Percentiles rank a stretch among this genome's conserved stretches.
Evolutionary conservation across 2,113 vertebrate genomes (phyloP).

Genomic region (Hypocryptadius cinnamomeus): DNA sequence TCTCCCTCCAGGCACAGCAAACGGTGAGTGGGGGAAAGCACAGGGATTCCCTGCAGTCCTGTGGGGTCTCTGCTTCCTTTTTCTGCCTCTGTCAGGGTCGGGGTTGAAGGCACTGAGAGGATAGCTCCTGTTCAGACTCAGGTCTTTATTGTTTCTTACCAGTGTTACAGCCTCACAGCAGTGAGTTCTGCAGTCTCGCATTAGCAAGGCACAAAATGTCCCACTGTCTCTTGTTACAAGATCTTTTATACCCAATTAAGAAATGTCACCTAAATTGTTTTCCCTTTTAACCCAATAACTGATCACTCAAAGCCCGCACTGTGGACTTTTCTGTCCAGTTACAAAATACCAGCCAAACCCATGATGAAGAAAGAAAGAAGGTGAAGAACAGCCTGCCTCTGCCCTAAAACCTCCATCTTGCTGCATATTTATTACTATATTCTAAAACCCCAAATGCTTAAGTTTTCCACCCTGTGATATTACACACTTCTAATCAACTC

Average conservation of each 20-base stretch:
- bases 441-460: not conserved
- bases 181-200: not conserved
- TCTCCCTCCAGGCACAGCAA: conserved; percentile 51
- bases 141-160: not conserved
- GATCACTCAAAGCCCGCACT: not conserved
- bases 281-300: not conserved
- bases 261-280: not conserved
- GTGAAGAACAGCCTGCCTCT: not conserved
- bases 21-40: conserved; percentile 52
- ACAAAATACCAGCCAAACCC: not conserved
- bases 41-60: not conserved
- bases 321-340: not conserved
- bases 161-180: not conserved
- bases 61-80: not conserved
- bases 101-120: not conserved
- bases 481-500: not conserved
- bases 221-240: not conserved
- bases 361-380: not conserved
- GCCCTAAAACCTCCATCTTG: not conserved
- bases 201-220: not conserved
- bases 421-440: not conserved
- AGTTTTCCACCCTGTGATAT: not conserved
- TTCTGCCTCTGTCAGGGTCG: not conserved
- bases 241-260: not conserved
- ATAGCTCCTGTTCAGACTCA: not conserved